Evolutionary conservation across 2,888 invertebrate genomes (phyloP).

Genomic region (Emmelina monodactyla): DNA sequence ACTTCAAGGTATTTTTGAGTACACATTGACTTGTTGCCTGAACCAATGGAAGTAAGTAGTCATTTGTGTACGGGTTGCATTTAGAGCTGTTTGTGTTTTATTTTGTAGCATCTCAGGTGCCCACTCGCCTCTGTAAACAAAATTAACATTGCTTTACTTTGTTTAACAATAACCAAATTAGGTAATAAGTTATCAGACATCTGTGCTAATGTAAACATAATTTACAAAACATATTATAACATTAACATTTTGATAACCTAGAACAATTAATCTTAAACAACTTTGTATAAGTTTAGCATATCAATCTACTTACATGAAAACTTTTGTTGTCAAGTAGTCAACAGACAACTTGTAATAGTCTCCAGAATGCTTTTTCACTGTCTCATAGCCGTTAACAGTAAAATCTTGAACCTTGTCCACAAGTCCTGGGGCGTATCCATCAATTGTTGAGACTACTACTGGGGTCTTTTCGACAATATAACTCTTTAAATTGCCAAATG

Average conservation of each 20-base stretch:
- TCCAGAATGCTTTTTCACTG: slow-evolving; percentile 50
- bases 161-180: neutral
- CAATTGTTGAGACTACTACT: slow-evolving; percentile 56
- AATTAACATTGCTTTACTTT: neutral
- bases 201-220: neutral
- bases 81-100: slow-evolving; percentile 70
- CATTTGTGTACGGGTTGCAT: slow-evolving; percentile 73
- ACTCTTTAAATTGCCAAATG: slow-evolving; percentile 54
- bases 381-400: slow-evolving; percentile 41
- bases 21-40: slow-evolving; percentile 78
- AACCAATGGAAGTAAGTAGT: slow-evolving; percentile 77
- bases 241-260: neutral
- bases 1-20: slow-evolving; percentile 74
- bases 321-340: slow-evolving; percentile 74
- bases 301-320: slow-evolving; percentile 77
- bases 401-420: slow-evolving; percentile 67
- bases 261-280: no score
- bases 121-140: slow-evolving; percentile 73
- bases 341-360: slow-evolving; percentile 60
- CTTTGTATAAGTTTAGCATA: no score
- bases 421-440: slow-evolving; percentile 77
- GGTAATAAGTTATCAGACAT: no score
- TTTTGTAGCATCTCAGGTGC: slow-evolving; percentile 79
- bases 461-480: slow-evolving; percentile 61
- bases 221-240: neutral